These are phyloP conservation scores for Stenopsyche tienmushanensis DNA, from an alignment of 1,140 invertebrate species.

Conservation along the genomic window DNA sequence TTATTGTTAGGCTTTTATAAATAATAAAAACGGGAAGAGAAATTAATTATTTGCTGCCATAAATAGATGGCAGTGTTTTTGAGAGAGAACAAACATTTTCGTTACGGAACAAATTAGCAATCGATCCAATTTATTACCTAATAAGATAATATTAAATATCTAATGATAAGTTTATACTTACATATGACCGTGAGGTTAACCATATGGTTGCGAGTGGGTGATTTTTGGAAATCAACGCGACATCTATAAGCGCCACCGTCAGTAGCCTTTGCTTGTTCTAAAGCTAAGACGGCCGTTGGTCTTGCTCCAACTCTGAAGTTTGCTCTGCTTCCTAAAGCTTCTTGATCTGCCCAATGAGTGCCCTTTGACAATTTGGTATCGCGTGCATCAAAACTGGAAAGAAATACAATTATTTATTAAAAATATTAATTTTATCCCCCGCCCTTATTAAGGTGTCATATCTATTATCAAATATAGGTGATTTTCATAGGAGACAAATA, in stretches of 20 bases:
- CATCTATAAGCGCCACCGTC: constrained; percentile 77
- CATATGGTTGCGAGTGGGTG: constrained; percentile 77
- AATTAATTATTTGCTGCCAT: too few relatives aligned
- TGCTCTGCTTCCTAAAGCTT: constrained; percentile 58
- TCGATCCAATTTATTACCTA: background rate
- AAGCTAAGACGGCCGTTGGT: constrained; percentile 62
- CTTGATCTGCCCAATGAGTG: constrained; percentile 61
- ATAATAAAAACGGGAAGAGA: too few relatives aligned
- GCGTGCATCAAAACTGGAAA: constrained; percentile 63
- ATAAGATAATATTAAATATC: background rate
- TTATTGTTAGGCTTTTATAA: too few relatives aligned
- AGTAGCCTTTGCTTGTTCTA: constrained; percentile 63
- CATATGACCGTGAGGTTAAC: constrained; percentile 79
- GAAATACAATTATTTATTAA: background rate
- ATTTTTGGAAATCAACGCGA: constrained; percentile 78
- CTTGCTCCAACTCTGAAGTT: constrained; percentile 55
- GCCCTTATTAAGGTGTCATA: too few relatives aligned
- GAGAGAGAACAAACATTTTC: too few relatives aligned
- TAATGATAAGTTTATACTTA: constrained; percentile 66
- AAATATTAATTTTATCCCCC: too few relatives aligned
- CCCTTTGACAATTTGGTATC: constrained; percentile 56
- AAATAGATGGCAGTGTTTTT: too few relatives aligned
- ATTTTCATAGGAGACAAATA: too few relatives aligned
- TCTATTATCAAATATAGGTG: too few relatives aligned
- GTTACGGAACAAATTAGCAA: too few relatives aligned